phyloP scores from a whole-genome alignment of 2,113 vertebrate genomes.

The Riparia riparia region DNA sequence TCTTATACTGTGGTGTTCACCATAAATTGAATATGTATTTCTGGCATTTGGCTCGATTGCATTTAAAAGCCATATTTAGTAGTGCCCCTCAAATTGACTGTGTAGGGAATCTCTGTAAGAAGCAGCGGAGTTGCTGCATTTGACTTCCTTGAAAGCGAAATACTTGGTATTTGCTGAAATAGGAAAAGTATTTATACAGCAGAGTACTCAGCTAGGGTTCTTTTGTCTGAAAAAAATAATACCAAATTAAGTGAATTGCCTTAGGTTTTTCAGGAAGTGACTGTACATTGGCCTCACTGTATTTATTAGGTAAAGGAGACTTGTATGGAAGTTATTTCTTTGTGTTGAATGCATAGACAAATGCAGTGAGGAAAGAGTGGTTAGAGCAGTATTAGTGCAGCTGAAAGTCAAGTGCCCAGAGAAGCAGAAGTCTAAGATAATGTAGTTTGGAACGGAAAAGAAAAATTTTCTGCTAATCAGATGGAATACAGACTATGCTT shows the following conservation, averaged over 20 bases:
- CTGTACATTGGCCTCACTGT: background rate
- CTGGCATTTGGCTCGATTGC: background rate
- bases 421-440: background rate
- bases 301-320: background rate
- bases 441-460: background rate
- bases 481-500: background rate
- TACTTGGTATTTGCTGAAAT: background rate
- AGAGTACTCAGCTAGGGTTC: background rate
- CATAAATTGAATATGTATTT: background rate
- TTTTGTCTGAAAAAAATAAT: conserved; percentile 22
- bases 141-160: background rate
- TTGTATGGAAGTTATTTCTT: background rate
- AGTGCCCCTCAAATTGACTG: background rate
- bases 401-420: background rate
- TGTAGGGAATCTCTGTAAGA: background rate
- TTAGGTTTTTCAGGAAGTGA: background rate
- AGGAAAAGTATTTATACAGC: background rate
- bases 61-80: background rate
- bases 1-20: background rate
- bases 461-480: background rate
- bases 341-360: background rate
- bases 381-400: background rate
- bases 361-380: background rate
- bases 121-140: background rate
- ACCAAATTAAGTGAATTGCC: conserved; percentile 15